phyloP scores from a whole-genome alignment of 2,888 invertebrate species.

The Drosophila paucipuncta region DNA sequence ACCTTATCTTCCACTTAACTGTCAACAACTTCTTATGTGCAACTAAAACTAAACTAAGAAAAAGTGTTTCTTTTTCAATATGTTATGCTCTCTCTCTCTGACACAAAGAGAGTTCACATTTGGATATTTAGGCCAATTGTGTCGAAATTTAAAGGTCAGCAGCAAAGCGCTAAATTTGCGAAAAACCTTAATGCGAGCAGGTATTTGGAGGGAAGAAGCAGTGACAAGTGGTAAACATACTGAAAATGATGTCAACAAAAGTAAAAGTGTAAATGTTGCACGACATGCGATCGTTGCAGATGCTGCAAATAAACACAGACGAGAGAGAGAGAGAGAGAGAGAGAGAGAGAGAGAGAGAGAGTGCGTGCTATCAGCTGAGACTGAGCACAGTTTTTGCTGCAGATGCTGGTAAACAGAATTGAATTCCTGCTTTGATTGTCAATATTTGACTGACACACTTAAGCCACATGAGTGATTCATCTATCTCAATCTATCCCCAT shows the following conservation, averaged over 20 bases:
- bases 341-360: background rate
- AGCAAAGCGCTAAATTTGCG: conserved; percentile 9
- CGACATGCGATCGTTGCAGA: conserved; percentile 24
- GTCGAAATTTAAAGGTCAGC: conserved; percentile 35
- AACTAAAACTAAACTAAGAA: background rate
- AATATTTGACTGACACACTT: conserved; percentile 70
- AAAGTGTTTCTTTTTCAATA: background rate
- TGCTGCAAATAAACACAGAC: conserved; percentile 19
- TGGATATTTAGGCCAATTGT: conserved; percentile 6
- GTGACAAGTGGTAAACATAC: conserved; percentile 13
- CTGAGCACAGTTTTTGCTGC: conserved; percentile 18
- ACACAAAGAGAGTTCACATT: conserved; percentile 1
- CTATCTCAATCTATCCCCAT: conserved; percentile 7
- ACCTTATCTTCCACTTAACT: conserved; percentile 10
- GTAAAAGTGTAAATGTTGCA: conserved; percentile 48
- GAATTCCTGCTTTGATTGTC: conserved; percentile 38
- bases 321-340: background rate
- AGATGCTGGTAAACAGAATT: conserved; percentile 39
- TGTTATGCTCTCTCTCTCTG: background rate
- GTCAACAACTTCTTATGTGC: background rate
- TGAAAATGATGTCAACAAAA: conserved; percentile 39
- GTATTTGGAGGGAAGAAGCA: background rate
- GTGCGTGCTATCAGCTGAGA: background rate
- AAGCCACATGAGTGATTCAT: conserved; percentile 6
- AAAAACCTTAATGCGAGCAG: conserved; percentile 16